These are phyloP conservation scores for Cathartes aura DNA, from an alignment of 2,113 vertebrate species.

Conservation along the genomic window DNA sequence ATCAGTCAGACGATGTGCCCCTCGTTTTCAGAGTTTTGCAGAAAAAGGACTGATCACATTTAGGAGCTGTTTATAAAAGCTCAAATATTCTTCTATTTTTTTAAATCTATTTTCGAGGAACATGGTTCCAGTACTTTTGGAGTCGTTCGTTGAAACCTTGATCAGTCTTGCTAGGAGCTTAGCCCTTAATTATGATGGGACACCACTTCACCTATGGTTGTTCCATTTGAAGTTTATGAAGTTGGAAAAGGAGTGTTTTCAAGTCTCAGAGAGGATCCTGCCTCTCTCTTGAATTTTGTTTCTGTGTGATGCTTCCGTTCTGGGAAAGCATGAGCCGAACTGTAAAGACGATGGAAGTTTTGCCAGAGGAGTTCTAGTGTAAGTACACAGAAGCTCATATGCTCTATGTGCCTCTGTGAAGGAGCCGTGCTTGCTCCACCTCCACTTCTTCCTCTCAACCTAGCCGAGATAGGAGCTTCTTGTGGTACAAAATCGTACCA, in stretches of 20 bases:
- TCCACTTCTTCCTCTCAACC: background rate
- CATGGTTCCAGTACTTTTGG: background rate
- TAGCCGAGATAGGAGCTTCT: fast-evolving
- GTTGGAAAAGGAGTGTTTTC: background rate
- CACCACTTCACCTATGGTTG: background rate
- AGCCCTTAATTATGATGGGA: background rate
- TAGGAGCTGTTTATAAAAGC: background rate
- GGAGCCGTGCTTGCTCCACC: background rate
- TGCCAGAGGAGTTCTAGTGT: background rate
- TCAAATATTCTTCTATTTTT: background rate
- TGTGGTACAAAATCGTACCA: background rate
- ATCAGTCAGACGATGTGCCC: background rate
- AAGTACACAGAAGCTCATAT: background rate
- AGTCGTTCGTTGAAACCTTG: background rate
- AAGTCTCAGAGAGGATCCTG: background rate
- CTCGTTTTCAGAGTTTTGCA: background rate
- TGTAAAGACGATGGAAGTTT: background rate
- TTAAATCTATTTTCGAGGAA: background rate
- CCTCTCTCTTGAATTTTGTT: background rate
- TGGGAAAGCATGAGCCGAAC: background rate
- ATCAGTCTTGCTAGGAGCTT: background rate
- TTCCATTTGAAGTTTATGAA: background rate
- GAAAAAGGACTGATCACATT: background rate
- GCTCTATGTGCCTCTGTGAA: fast-evolving
- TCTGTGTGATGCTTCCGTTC: background rate